Percentiles rank a stretch among this genome's conserved stretches.
Evolutionary conservation across 2,797 vertebrate species (phyloP).

Genomic region (Enteromius paludinosus): DNA sequence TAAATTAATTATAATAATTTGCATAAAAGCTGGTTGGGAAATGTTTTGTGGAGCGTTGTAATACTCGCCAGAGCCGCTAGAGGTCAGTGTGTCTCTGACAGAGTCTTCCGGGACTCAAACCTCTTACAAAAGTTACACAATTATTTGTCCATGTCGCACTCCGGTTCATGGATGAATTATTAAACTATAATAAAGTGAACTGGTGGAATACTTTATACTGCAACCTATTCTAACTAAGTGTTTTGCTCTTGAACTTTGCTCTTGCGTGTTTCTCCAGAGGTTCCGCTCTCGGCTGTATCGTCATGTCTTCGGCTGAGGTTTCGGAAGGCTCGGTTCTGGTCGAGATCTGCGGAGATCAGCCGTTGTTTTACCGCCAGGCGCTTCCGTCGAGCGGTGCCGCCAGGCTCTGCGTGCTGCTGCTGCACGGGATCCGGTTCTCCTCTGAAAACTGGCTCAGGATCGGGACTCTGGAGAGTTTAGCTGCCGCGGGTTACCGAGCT

Average conservation of each 20-base stretch:
- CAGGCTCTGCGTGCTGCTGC: conserved; percentile 81
- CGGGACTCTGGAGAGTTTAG: conserved; percentile 83
- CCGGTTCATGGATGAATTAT: not conserved
- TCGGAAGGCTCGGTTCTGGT: conserved; percentile 78
- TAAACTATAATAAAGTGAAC: not conserved
- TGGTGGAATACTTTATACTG: not conserved
- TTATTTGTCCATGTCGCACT: not conserved
- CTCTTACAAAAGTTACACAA: not conserved
- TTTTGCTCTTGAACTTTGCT: conserved; percentile 15
- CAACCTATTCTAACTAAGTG: not conserved
- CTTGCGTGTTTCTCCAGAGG: not conserved
- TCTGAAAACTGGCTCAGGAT: conserved; percentile 90
- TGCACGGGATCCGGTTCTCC: conserved; percentile 94
- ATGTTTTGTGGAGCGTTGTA: not conserved
- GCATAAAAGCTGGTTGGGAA: not conserved
- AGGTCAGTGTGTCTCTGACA: conserved; percentile 6
- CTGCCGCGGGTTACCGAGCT: conserved; percentile 83
- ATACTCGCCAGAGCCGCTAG: not conserved
- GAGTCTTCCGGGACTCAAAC: conserved; percentile 12
- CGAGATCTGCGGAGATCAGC: conserved; percentile 75
- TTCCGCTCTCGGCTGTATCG: conserved; percentile 12
- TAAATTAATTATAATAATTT: not conserved
- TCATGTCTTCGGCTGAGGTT: conserved; percentile 79
- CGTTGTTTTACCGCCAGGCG: conserved; percentile 86
- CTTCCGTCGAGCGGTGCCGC: conserved; percentile 65